phyloP scores from a whole-genome alignment of 1,140 invertebrate genomes.

The Temnothorax curvispinosus region DNA sequence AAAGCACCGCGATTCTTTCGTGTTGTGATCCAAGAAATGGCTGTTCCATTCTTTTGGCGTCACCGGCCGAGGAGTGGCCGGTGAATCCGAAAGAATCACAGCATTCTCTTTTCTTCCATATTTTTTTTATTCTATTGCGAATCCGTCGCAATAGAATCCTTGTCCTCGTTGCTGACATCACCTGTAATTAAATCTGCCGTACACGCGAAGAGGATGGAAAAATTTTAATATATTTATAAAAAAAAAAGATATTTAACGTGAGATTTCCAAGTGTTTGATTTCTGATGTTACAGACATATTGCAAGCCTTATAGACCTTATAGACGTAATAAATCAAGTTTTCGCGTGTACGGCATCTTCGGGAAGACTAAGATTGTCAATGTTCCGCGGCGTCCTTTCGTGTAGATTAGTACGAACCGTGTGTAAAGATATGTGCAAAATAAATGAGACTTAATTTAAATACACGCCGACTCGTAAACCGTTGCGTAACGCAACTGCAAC shows the following conservation, averaged over 20 bases:
- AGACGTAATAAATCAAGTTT: background rate
- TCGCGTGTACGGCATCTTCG: background rate
- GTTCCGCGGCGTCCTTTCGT: slow-evolving; percentile 31
- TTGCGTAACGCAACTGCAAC: slow-evolving; percentile 26
- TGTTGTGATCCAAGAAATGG: slow-evolving; percentile 34
- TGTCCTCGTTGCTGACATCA: slow-evolving; percentile 47
- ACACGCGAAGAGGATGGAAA: background rate
- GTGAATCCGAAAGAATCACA: slow-evolving; percentile 74
- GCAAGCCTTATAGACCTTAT: slow-evolving; percentile 7
- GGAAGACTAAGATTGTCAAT: background rate
- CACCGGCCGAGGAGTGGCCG: slow-evolving; percentile 43
- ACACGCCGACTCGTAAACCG: background rate
- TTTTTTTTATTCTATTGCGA: slow-evolving; percentile 46
- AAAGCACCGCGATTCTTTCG: slow-evolving; percentile 42
- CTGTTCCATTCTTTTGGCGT: background rate
- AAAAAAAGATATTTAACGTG: background rate
- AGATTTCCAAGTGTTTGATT: slow-evolving; percentile 4
- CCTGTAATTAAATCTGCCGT: background rate
- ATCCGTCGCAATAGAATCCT: slow-evolving; percentile 31
- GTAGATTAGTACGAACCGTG: slow-evolving; percentile 48
- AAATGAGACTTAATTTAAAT: slow-evolving; percentile 62
- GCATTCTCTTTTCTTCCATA: slow-evolving; percentile 60
- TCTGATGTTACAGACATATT: background rate
- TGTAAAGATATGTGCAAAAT: slow-evolving; percentile 56
- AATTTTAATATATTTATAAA: background rate